A percentile compares a stretch with the other conserved stretches of the same genome.
These are phyloP conservation scores for Pituophis catenifer DNA, from an alignment of 2,113 vertebrate genomes.

Conservation along the genomic window DNA sequence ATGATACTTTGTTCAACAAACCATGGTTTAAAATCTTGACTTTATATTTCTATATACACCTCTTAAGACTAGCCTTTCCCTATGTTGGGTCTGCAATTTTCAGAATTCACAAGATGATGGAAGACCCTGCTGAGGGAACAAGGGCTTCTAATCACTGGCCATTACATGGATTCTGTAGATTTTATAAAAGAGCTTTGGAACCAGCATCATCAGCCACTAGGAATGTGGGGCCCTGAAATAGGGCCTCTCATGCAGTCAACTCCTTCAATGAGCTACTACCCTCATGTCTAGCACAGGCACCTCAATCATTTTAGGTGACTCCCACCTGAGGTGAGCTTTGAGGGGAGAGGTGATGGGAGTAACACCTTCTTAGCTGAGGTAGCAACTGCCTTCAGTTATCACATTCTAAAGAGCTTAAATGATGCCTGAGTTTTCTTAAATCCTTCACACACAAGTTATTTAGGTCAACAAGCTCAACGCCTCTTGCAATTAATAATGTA, in stretches of 20 bases:
- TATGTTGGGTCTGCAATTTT: background rate
- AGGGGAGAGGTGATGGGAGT: background rate
- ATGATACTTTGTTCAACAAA: background rate
- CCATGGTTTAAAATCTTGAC: background rate
- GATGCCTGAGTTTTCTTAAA: conserved; percentile 7
- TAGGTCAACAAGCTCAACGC: conserved; percentile 18
- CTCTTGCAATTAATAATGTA: conserved; percentile 23
- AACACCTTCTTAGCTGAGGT: background rate
- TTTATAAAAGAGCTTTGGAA: background rate
- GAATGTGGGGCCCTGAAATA: background rate
- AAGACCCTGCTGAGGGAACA: background rate
- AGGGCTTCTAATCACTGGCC: background rate
- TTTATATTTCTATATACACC: background rate
- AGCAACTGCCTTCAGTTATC: background rate
- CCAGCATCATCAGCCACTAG: background rate
- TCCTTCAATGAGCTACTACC: background rate
- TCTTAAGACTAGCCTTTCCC: background rate
- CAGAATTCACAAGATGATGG: background rate
- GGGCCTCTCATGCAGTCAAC: background rate
- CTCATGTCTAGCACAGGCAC: background rate
- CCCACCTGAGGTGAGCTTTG: background rate
- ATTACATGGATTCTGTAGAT: too few species aligned
- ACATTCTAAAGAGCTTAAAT: conserved; percentile 1
- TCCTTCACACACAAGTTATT: conserved; percentile 18
- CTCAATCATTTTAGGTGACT: background rate